Evolutionary conservation across 2,797 vertebrate genomes (phyloP), one percentile per base, ranked within the genome.

Genomic region (Oreochromis grahami): DNA sequence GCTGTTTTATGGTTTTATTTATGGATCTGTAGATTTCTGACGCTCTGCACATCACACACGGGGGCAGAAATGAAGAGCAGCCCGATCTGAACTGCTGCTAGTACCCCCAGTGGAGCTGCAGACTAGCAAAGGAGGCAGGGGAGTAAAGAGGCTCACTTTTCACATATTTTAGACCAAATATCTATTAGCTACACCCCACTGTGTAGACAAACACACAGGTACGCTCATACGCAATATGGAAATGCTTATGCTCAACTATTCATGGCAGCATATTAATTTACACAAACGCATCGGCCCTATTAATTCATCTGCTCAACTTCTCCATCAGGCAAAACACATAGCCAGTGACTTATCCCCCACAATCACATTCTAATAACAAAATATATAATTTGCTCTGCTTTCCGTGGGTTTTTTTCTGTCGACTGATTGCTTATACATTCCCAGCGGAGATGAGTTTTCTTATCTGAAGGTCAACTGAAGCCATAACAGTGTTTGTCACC

Each of bases 381-480:
- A 86, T 55, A 24, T 77, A 79, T 70, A 17, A 76, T 83, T 88
- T 85, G 29, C 79, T 65, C 50, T 50, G 14, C 72, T 55, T 38
- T 83, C 70, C 68, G 43, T 87, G 72, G 15, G 2, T 7, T 63
- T 63, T 63, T 29, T 78, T 88, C 77, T 82, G 78, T 34, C 5
- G 1, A 34, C 84, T 78, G 86, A 87, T 86, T 82, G 80, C 83
- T 60, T 48, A 36, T 78, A 36, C 82, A 24, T 70, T 84, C 78
- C 60, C 87, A 68, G 84, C 79, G 60, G 81, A 87, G 83, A 88
- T 17, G 29, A 77, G 83, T 89, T 89, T 89, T 92, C 88, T 93
- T 92, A 93, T 94, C 93, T 95, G 93, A 94, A 96, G 94, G 95
- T 95, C 91, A 86, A 88, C 90, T 88, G 83, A 84, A 90, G 88